These are phyloP conservation scores for Propithecus perrieri DNA, from an alignment of 2,797 vertebrate species.

Conservation along the genomic window DNA sequence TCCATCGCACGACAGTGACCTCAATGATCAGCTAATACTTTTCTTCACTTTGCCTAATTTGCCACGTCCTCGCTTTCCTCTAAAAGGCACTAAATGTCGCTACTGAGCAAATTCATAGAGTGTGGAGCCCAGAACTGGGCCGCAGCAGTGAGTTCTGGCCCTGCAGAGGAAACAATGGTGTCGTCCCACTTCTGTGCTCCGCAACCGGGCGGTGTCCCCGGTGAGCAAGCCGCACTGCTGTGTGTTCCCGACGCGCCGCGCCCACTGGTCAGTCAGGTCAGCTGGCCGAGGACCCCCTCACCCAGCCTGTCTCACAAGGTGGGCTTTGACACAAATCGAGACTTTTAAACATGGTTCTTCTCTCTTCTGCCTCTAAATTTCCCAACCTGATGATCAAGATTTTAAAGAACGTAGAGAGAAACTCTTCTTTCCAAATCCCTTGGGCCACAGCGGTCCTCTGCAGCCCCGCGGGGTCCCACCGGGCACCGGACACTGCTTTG, in stretches of 20 bases:
- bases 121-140: background rate
- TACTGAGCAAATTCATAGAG: rapidly evolving
- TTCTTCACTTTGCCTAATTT: background rate
- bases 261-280: too few species aligned
- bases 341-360: background rate
- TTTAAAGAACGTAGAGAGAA: background rate
- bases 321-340: background rate
- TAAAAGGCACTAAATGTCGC: background rate
- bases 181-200: background rate
- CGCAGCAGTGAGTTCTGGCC: background rate
- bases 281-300: rapidly evolving
- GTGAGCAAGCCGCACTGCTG: background rate
- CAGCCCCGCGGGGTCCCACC: rapidly evolving
- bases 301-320: background rate
- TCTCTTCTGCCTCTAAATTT: background rate
- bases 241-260: background rate
- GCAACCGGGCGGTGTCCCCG: rapidly evolving
- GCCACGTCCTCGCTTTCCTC: background rate
- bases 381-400: background rate
- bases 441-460: rapidly evolving
- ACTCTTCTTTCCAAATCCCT: background rate
- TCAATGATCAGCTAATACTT: background rate
- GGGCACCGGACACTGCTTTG: rapidly evolving
- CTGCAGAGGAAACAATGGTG: background rate
- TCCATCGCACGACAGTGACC: background rate